Evolutionary conservation across 2,888 invertebrate genomes (phyloP).

Genomic region (Willowsia nigromaculata): DNA sequence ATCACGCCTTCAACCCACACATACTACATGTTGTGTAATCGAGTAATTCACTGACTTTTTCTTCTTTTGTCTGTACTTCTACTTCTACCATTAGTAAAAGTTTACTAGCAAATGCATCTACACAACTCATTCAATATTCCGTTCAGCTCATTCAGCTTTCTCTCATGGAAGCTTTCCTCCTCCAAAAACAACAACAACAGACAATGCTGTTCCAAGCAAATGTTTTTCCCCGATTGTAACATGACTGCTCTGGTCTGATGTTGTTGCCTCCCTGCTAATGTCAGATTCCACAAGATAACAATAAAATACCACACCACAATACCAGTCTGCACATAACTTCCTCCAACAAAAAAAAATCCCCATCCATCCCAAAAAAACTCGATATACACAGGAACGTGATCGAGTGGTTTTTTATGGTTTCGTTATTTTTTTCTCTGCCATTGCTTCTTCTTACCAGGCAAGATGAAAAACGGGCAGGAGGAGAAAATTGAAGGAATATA

Average conservation of each 20-base stretch:
- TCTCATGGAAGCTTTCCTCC: neutral
- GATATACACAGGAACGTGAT: constrained; percentile 16
- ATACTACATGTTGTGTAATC: too few relatives aligned
- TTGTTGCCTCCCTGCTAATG: neutral
- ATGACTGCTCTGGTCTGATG: too few relatives aligned
- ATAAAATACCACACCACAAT: neutral
- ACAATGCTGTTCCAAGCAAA: neutral
- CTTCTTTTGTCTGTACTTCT: neutral
- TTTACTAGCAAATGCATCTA: neutral
- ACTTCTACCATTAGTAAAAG: neutral
- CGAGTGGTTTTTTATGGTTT: neutral
- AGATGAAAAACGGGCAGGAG: neutral
- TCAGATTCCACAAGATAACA: neutral
- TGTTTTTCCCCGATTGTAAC: too few relatives aligned
- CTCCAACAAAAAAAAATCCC: neutral
- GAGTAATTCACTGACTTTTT: neutral
- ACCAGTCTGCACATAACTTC: neutral
- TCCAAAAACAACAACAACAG: neutral
- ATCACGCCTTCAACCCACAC: too few relatives aligned
- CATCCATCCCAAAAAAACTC: neutral
- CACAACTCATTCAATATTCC: constrained; percentile 1
- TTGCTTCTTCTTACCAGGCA: too few relatives aligned
- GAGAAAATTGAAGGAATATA: constrained; percentile 6
- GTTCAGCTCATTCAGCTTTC: constrained; percentile 6
- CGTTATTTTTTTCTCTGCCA: neutral